Evolutionary conservation across 2,888 invertebrate genomes (phyloP).

Genomic region (Cephus rjabovi): DNA sequence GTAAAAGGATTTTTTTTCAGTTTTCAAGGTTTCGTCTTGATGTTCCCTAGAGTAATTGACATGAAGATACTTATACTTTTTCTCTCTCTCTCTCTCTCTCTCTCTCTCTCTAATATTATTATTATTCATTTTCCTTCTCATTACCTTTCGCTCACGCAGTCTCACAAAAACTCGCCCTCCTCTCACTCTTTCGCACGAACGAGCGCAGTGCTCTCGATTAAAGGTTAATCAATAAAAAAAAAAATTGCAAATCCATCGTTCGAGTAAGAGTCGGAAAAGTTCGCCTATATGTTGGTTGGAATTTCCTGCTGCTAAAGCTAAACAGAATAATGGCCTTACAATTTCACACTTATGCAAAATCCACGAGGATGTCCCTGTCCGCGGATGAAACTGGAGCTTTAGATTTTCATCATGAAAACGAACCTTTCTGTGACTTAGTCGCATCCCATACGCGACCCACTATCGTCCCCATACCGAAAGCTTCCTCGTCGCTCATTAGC

Average conservation of each 20-base stretch:
- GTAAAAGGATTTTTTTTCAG: constrained; percentile 35
- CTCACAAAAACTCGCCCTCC: neutral
- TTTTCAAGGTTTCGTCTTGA: constrained; percentile 46
- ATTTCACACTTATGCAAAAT: neutral
- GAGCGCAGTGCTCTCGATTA: neutral
- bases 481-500: neutral
- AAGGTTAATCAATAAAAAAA: neutral
- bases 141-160: neutral
- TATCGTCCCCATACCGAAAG: neutral
- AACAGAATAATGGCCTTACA: neutral
- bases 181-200: neutral
- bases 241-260: neutral
- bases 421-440: neutral
- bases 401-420: neutral
- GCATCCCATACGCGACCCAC: neutral
- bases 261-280: neutral
- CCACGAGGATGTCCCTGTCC: neutral
- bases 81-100: neutral
- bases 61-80: constrained; percentile 75
- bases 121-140: neutral
- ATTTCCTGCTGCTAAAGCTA: neutral
- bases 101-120: neutral
- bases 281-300: neutral
- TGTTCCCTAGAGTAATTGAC: constrained; percentile 90
- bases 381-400: neutral